These are phyloP conservation scores for Larimichthys polyactis DNA, from an alignment of 2,113 vertebrate species.

Conservation along the genomic window DNA sequence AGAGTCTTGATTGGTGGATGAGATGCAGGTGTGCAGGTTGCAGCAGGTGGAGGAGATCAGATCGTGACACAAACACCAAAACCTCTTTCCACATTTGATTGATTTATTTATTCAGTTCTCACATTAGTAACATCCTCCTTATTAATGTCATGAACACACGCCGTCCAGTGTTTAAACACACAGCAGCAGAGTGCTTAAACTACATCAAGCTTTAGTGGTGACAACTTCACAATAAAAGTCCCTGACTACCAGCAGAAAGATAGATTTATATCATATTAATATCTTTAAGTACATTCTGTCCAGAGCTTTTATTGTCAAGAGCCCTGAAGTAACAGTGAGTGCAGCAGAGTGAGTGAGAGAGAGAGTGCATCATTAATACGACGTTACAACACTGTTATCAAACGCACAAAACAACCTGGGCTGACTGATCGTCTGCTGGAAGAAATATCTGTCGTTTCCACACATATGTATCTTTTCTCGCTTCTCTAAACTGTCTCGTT, in stretches of 20 bases:
- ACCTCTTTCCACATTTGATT: background rate
- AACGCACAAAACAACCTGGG: constrained; percentile 11
- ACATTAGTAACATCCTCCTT: background rate
- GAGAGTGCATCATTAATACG: background rate
- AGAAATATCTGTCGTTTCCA: too few species aligned
- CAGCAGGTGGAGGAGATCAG: too few species aligned
- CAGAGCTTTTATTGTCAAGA: constrained; percentile 7
- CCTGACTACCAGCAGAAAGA: background rate
- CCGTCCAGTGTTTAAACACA: constrained; percentile 9
- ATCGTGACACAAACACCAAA: background rate
- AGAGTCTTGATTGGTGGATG: too few species aligned
- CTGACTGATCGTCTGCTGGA: constrained; percentile 18
- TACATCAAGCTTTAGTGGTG: constrained; percentile 1
- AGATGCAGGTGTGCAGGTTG: too few species aligned
- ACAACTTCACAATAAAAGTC: constrained; percentile 26
- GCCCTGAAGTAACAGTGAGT: constrained; percentile 20
- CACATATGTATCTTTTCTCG: too few species aligned
- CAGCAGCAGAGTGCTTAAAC: background rate
- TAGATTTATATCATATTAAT: background rate
- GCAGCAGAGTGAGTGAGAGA: constrained; percentile 2
- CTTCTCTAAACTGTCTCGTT: too few species aligned
- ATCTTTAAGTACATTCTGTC: constrained; percentile 15
- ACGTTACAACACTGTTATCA: background rate
- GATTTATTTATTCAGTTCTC: background rate
- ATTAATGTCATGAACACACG: background rate